Evolutionary conservation across 2,888 invertebrate species (phyloP), one percentile per base, ranked within the genome.

Genomic region (Punctoribates punctum): DNA sequence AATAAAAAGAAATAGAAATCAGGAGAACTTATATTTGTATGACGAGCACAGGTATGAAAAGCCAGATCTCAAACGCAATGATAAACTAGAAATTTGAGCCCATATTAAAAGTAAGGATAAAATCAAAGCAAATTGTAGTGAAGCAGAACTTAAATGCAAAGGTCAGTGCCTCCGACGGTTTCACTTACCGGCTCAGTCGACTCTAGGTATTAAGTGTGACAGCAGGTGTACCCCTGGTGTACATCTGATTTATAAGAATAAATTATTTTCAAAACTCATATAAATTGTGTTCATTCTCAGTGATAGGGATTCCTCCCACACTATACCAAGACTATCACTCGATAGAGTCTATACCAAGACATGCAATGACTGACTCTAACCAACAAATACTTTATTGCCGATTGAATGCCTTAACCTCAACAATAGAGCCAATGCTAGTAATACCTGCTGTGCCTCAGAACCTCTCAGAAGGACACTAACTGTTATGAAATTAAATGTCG

Each of bases 241-340:
- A 23, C 70, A 70, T 9, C 70, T 70, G 46, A 70, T 70, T 70
- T 70, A 70, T 70, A 42, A 4, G 42, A 70, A 70, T 46, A 70
- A 70, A 70, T 70, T 70, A 70, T 70, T 70, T 70, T 34, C 29
- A 20, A 46, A 70, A 42, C 38, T 70, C n/a, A 70, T 70, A 70
- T 70, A 70, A 70, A 70, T 70, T 70, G 38, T 70, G 42, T 38
- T 42, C 38, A 38, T 67, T 67, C 8, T 3, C 13, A 38, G 13
- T n/a, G n/a, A n/a, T n/a, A 4, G 9, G 13, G 46, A 70, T 70
- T 70, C 70, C 70, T 70, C 70, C 70, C 46, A 70, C 70, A 70
- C 70, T 70, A 70, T 70, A n/a, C n/a, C n/a, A n/a, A n/a, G n/a
- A n/a, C 46, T 13, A 9, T 67, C 5, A 27, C 65, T 27, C n/a